phyloP scores from a whole-genome alignment of 2,797 vertebrate species.

The Tangara arthus region DNA sequence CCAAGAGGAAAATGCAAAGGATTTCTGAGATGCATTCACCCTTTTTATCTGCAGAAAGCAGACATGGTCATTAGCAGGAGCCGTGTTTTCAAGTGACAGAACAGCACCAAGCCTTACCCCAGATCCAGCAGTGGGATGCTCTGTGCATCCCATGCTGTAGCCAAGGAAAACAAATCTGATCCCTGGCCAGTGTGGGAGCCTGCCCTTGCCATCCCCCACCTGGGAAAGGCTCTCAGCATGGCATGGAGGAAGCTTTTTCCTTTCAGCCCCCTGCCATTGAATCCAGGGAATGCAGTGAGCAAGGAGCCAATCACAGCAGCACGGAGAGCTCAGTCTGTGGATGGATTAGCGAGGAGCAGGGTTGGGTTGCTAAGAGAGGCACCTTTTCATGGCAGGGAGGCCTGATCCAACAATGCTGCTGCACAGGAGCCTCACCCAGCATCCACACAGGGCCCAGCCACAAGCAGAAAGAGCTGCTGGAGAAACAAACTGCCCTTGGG shows the following conservation, averaged over 20 bases:
- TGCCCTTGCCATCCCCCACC: neutral
- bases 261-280: slow-evolving; percentile 12
- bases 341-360: neutral
- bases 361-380: slow-evolving; percentile 4
- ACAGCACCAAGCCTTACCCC: neutral
- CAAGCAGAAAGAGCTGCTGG: neutral
- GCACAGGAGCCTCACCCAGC: neutral
- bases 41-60: neutral
- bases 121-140: neutral
- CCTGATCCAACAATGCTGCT: neutral
- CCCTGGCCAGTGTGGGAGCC: neutral
- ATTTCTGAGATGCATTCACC: neutral
- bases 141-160: neutral
- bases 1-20: neutral
- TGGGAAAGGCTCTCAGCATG: neutral
- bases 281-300: slow-evolving; percentile 11
- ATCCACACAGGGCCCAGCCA: neutral
- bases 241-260: neutral
- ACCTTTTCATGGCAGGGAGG: neutral
- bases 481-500: neutral
- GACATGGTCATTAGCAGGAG: neutral
- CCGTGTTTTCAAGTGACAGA: neutral
- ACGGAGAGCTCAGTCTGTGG: neutral
- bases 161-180: neutral
- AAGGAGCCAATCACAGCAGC: neutral